phyloP scores from a whole-genome alignment of 2,888 invertebrate genomes.

The Rotaria sp. region DNA sequence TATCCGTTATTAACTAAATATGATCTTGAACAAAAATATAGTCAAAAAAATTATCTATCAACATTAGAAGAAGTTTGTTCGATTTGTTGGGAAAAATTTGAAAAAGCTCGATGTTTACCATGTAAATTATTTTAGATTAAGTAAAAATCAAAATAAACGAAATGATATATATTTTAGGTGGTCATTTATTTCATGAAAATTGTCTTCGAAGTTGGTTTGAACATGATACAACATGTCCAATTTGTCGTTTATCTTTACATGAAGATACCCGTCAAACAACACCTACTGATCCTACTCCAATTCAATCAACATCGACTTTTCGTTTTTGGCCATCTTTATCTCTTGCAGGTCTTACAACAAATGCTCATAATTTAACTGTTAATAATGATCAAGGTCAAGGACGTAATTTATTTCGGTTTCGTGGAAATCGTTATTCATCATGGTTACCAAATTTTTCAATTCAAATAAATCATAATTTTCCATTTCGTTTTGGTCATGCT shows the following conservation, averaged over 20 bases:
- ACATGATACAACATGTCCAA: conserved; percentile 82
- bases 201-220: conserved; percentile 82
- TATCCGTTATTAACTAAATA: conserved; percentile 58
- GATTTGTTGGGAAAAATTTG: conserved; percentile 86
- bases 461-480: conserved; percentile 66
- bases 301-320: background rate
- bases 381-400: too few relatives aligned
- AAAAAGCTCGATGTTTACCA: conserved; percentile 72
- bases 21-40: conserved; percentile 51
- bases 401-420: conserved; percentile 40
- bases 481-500: conserved; percentile 42
- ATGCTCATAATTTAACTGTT: background rate
- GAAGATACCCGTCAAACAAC: conserved; percentile 28
- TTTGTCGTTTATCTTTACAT: conserved; percentile 62
- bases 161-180: conserved; percentile 34
- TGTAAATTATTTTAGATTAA: too few relatives aligned
- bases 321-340: background rate
- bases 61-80: conserved; percentile 69
- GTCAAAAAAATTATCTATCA: background rate
- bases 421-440: conserved; percentile 75
- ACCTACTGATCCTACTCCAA: background rate
- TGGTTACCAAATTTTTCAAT: conserved; percentile 85
- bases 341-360: background rate
- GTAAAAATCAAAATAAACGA: too few relatives aligned
- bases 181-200: conserved; percentile 43